A percentile compares a stretch with the other conserved stretches of the same genome.
Conservation (phyloP, 35 echinoderm and acorn worm species). For the Anneissia japonica region DNA sequence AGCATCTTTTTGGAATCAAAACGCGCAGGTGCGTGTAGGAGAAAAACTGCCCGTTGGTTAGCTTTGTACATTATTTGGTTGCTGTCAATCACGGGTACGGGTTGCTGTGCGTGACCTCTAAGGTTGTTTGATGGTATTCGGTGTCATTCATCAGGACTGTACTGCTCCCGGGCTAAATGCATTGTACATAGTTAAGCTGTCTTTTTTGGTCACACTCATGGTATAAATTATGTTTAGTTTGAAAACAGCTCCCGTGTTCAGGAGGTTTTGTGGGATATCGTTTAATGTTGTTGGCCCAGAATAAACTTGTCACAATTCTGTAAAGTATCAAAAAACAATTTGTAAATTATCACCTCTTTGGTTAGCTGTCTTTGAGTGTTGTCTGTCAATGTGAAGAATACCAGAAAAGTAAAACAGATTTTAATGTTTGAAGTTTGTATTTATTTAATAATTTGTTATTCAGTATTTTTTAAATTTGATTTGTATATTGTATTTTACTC, state of each 20-base stretch:
- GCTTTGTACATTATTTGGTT: neutral
- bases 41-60: neutral
- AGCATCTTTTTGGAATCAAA: neutral
- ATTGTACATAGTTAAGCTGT: neutral
- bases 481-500: no score
- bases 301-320: neutral
- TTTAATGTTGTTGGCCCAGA: neutral
- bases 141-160: neutral
- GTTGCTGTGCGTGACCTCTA: neutral
- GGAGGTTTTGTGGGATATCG: neutral
- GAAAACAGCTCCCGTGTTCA: neutral
- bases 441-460: no score
- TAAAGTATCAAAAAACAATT: neutral
- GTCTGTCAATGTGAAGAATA: neutral
- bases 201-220: neutral
- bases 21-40: neutral
- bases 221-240: neutral
- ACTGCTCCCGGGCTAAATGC: neutral
- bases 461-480: no score
- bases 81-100: neutral
- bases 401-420: neutral
- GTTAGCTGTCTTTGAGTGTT: neutral
- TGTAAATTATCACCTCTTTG: conserved; percentile 1
- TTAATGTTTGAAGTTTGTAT: no score
- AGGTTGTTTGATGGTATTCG: neutral